Percentiles rank a stretch among this genome's conserved stretches.
These are phyloP conservation scores for Electrophaes corylata DNA, from an alignment of 2,888 invertebrate species.

Conservation along the genomic window DNA sequence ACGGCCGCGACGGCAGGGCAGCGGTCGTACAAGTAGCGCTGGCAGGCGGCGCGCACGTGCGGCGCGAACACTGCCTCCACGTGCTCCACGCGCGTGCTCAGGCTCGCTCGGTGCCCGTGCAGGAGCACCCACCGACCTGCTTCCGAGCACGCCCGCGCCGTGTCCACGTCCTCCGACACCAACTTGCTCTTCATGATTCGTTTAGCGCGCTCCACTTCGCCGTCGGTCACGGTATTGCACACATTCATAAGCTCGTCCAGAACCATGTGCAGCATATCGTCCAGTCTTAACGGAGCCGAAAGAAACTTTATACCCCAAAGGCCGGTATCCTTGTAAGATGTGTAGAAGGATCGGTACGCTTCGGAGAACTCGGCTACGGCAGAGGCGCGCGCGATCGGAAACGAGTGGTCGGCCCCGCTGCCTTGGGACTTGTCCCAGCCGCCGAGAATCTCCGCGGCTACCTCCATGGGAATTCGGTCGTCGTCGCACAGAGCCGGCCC, in stretches of 20 bases:
- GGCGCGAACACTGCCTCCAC: slow-evolving; percentile 91
- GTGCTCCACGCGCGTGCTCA: slow-evolving; percentile 92
- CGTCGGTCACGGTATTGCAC: slow-evolving; percentile 92
- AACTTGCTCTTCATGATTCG: slow-evolving; percentile 95
- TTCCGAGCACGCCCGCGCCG: slow-evolving; percentile 96
- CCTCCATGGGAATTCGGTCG: slow-evolving; percentile 96
- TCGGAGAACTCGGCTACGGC: slow-evolving; percentile 89
- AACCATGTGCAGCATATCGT: slow-evolving; percentile 88
- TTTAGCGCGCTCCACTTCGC: slow-evolving; percentile 95
- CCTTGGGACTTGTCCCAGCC: slow-evolving; percentile 95
- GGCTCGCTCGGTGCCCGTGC: slow-evolving; percentile 93
- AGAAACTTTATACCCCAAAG: slow-evolving; percentile 97
- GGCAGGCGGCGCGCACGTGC: slow-evolving; percentile 90
- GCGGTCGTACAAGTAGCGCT: slow-evolving; percentile 85
- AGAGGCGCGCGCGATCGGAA: slow-evolving; percentile 89
- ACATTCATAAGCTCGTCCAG: slow-evolving; percentile 94
- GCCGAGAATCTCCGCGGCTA: slow-evolving; percentile 95
- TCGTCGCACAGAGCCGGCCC: slow-evolving; percentile 95
- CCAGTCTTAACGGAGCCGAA: slow-evolving; percentile 86
- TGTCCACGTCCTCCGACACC: slow-evolving; percentile 93
- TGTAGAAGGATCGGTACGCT: slow-evolving; percentile 97
- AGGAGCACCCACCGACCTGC: slow-evolving; percentile 97
- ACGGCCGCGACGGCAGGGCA: slow-evolving; percentile 70
- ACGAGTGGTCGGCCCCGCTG: slow-evolving; percentile 92
- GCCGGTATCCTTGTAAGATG: slow-evolving; percentile 98